A percentile compares a stretch with the other conserved stretches of the same genome.
Evolutionary conservation across 2,888 invertebrate species (phyloP).

Genomic region (Tuta absoluta): DNA sequence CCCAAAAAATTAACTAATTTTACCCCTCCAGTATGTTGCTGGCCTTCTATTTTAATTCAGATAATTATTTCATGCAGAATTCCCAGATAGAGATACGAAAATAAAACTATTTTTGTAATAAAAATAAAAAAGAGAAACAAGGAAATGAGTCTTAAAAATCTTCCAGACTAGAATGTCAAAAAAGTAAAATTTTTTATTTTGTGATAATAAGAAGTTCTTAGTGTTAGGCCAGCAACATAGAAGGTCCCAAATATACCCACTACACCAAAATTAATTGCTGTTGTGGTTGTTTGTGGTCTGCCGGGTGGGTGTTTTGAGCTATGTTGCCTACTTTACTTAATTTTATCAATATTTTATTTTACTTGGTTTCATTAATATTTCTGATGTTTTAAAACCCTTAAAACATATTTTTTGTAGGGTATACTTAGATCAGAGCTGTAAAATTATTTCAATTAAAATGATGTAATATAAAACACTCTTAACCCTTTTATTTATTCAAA

Average conservation of each 20-base stretch:
- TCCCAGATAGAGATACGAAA: neutral
- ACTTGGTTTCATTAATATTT: neutral
- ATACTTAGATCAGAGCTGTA: too few species aligned
- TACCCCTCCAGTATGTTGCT: conserved; percentile 47
- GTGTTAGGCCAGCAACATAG: conserved; percentile 51
- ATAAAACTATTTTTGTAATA: neutral
- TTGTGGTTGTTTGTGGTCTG: conserved; percentile 42
- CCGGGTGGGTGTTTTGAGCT: conserved; percentile 45
- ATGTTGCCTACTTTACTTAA: conserved; percentile 33
- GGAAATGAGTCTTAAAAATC: neutral
- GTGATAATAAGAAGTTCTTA: neutral
- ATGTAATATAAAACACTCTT: too few species aligned
- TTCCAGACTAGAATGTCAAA: conserved; percentile 35
- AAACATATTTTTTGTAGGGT: too few species aligned
- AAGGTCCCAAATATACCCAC: conserved; percentile 65
- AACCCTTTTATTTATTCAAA: too few species aligned
- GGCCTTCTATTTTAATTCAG: conserved; percentile 32
- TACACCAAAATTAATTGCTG: conserved; percentile 67
- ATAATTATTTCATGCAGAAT: neutral
- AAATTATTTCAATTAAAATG: too few species aligned
- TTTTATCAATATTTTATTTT: neutral
- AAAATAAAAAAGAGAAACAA: neutral
- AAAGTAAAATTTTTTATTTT: conserved; percentile 30
- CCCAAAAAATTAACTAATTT: conserved; percentile 41
- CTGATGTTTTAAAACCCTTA: neutral